phyloP scores from a whole-genome alignment of 2,888 invertebrate species.

The Lasioglossum lativentre region DNA sequence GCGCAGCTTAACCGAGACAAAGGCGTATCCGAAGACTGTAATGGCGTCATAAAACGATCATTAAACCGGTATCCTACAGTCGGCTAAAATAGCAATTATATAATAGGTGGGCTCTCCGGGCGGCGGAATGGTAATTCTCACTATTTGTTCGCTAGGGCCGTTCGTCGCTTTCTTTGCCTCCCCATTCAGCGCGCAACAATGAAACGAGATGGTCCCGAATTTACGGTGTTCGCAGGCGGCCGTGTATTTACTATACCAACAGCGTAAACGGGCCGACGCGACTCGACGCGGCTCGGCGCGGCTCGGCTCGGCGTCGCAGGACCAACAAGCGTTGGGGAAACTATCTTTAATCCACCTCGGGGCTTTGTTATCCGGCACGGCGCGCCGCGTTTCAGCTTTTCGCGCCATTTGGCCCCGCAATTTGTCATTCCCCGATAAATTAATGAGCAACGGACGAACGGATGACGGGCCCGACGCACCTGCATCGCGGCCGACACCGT shows the following conservation, averaged over 20 bases:
- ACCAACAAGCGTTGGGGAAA: conserved; percentile 3
- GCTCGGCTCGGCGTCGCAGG: neutral
- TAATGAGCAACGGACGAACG: conserved; percentile 25
- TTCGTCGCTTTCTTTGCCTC: conserved; percentile 34
- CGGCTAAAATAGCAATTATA: conserved; percentile 38
- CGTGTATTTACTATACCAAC: conserved; percentile 24
- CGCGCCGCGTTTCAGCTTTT: conserved; percentile 11
- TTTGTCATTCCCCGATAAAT: conserved; percentile 30
- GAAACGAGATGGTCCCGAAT: conserved; percentile 24
- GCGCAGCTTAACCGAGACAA: conserved; percentile 20
- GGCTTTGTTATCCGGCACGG: conserved; percentile 14
- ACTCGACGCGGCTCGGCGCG: no score
- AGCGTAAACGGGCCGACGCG: conserved; percentile 23
- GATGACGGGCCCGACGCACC: neutral
- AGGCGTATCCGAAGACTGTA: conserved; percentile 26
- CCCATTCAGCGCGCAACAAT: conserved; percentile 23
- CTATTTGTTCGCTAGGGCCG: conserved; percentile 20
- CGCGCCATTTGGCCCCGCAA: conserved; percentile 16
- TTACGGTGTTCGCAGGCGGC: conserved; percentile 9
- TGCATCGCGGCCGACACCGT: neutral
- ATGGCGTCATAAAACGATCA: conserved; percentile 37
- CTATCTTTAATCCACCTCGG: conserved; percentile 27
- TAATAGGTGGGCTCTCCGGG: conserved; percentile 10
- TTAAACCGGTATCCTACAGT: conserved; percentile 37
- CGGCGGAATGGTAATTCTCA: conserved; percentile 26